phyloP scores from a whole-genome alignment of 2,888 invertebrate genomes.

The Antheraea assamensis region DNA sequence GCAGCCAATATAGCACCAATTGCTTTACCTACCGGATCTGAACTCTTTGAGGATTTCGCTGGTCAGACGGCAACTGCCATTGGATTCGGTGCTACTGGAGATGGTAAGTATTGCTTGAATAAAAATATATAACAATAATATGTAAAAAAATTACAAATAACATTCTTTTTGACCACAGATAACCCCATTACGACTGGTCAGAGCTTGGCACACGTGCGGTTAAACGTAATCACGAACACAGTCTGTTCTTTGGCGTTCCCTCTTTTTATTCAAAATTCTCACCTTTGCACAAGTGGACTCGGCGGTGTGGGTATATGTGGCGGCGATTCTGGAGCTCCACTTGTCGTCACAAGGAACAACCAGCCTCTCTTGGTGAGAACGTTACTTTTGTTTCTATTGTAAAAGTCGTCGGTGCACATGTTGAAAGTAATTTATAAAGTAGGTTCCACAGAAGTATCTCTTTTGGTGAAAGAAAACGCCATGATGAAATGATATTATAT shows the following conservation, averaged over 20 bases:
- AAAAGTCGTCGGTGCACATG: too few species aligned
- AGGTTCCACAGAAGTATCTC: too few species aligned
- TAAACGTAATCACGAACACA: slow-evolving; percentile 50
- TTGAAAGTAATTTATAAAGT: too few species aligned
- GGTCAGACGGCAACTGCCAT: slow-evolving; percentile 49
- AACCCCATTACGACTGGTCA: slow-evolving; percentile 27
- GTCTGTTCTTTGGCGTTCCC: slow-evolving; percentile 42
- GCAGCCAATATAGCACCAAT: slow-evolving; percentile 42
- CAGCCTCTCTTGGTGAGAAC: slow-evolving; percentile 41
- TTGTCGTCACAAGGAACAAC: slow-evolving; percentile 38
- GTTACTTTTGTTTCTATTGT: background rate
- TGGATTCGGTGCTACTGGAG: slow-evolving; percentile 46
- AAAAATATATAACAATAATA: too few species aligned
- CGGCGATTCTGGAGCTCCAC: slow-evolving; percentile 67
- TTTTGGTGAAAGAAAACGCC: too few species aligned
- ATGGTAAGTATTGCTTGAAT: slow-evolving; percentile 33
- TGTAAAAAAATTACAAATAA: too few species aligned
- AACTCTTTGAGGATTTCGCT: slow-evolving; percentile 37
- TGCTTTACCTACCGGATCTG: slow-evolving; percentile 38
- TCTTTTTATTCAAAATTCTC: slow-evolving; percentile 38
- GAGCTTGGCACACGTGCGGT: slow-evolving; percentile 38
- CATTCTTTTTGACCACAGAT: background rate
- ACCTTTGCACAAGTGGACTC: slow-evolving; percentile 55
- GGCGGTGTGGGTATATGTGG: slow-evolving; percentile 47
- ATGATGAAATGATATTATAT: too few species aligned